Base-by-base conservation (phyloP, 2,113 vertebrate genomes). In the Andinoacara biseriatus region DNA sequence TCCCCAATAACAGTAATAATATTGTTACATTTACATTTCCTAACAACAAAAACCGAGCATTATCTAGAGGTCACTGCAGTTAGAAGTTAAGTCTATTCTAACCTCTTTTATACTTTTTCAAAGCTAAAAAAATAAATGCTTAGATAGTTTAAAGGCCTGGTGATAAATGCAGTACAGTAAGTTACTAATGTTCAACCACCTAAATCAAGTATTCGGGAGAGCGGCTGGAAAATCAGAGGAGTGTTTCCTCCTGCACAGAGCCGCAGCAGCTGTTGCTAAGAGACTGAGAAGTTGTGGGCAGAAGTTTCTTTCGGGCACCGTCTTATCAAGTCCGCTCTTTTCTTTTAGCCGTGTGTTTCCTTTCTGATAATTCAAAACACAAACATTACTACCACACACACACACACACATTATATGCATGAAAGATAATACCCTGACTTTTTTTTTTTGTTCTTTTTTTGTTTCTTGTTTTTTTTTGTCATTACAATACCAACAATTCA, bases 201-300 rank as follows among this genome's bases (percentile, higher is more conserved):
- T 84, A 58, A 88, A 78, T 61, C 2, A 20, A 38, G 74, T 46
- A 81, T 89, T 78, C 54, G 80, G 69, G 57, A 60, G 78, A 83
- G 77, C 74, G 2, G 11, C 46, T 77, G 69, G 43, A 86, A 82
- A 86, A 87, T 90, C 86, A 82, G 74, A 84, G 57, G 67, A 63
- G 69, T 10, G 46, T 72, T 88, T 65, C 22, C 46, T 83, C 26
- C 74, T 72, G 81, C 77, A 81, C 20, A 7, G 57, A 87, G 83
- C 91, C 87, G 75, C 38, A 11, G 90, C 86, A 92, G 89, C 91
- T 91, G 94, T 95, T 95, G 92, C 93, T 93, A 95, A 94, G 93
- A 88, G 92, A 94, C 93, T 75, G 84, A 86, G 54, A 85, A 85
- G 82, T 87, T 92, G 81, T 87, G 83, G 84, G 90, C 83, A 89